phyloP scores from a whole-genome alignment of 2,888 invertebrate genomes.

The Limnephilus rhombicus region DNA sequence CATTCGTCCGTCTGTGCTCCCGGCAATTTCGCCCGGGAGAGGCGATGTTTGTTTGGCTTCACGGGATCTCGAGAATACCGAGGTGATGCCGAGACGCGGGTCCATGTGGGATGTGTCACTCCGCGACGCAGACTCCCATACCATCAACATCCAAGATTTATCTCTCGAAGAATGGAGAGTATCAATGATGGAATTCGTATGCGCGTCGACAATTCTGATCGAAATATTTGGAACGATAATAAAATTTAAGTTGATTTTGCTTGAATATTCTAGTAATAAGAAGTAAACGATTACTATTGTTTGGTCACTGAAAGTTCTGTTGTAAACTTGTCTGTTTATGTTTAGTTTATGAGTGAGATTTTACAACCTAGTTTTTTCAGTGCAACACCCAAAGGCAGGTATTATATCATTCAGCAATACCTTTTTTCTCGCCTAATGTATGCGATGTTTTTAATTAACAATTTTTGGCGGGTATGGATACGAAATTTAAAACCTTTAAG shows the following conservation, averaged over 20 bases:
- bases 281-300: background rate
- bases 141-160: slow-evolving; percentile 45
- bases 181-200: background rate
- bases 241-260: background rate
- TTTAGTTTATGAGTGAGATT: too few relatives aligned
- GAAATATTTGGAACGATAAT: background rate
- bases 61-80: background rate
- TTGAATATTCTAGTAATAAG: background rate
- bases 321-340: too few relatives aligned
- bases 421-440: too few relatives aligned
- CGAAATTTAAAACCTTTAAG: too few relatives aligned
- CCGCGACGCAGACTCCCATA: slow-evolving; percentile 18
- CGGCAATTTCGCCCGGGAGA: slow-evolving; percentile 45
- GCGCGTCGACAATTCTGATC: background rate
- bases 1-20: slow-evolving; percentile 48
- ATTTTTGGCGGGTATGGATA: too few relatives aligned
- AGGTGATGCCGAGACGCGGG: background rate
- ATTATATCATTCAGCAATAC: too few relatives aligned
- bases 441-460: too few relatives aligned
- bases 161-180: slow-evolving; percentile 9
- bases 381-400: too few relatives aligned
- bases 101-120: slow-evolving; percentile 47
- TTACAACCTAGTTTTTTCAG: too few relatives aligned
- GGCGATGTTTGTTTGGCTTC: slow-evolving; percentile 42
- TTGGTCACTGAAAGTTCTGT: too few relatives aligned